Conservation (phyloP, 1,140 invertebrate genomes). For the Lerema accius region DNA sequence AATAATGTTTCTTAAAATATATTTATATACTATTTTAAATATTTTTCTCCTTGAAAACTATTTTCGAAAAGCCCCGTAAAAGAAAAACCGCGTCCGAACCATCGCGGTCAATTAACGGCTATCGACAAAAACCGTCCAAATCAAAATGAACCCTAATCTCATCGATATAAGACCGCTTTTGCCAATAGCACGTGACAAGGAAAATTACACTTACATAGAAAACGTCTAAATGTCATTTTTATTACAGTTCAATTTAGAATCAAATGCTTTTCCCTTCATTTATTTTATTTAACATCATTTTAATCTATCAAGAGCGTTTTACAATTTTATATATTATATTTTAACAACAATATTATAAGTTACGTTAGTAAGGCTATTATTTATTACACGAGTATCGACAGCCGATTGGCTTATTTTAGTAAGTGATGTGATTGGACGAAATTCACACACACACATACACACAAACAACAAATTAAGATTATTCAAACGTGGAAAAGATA, state of each 20-base stretch:
- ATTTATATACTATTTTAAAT: too few relatives aligned
- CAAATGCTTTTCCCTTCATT: slow-evolving; percentile 69
- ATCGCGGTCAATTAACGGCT: not conserved
- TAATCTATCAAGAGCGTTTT: slow-evolving; percentile 65
- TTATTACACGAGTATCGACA: slow-evolving; percentile 66
- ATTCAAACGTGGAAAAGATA: not conserved
- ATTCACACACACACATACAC: slow-evolving; percentile 6
- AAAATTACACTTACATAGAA: slow-evolving; percentile 42
- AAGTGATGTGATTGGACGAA: slow-evolving; percentile 52
- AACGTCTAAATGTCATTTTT: slow-evolving; percentile 76
- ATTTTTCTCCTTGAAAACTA: too few relatives aligned
- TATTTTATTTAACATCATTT: slow-evolving; percentile 73
- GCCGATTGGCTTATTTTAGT: slow-evolving; percentile 45
- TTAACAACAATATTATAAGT: slow-evolving; percentile 63
- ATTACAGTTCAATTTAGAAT: slow-evolving; percentile 80
- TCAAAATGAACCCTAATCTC: slow-evolving; percentile 24
- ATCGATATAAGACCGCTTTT: slow-evolving; percentile 29
- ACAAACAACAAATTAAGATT: slow-evolving; percentile 22
- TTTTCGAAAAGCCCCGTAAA: not conserved
- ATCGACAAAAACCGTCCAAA: slow-evolving; percentile 23
- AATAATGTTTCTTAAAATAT: too few relatives aligned
- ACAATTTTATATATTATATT: slow-evolving; percentile 50
- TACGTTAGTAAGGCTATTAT: slow-evolving; percentile 78
- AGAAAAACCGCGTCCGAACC: not conserved
- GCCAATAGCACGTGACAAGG: slow-evolving; percentile 35